Percentiles rank a stretch among this genome's conserved stretches.
These are phyloP conservation scores for Myodes glareolus DNA, from an alignment of 2,113 vertebrate species.

Conservation along the genomic window DNA sequence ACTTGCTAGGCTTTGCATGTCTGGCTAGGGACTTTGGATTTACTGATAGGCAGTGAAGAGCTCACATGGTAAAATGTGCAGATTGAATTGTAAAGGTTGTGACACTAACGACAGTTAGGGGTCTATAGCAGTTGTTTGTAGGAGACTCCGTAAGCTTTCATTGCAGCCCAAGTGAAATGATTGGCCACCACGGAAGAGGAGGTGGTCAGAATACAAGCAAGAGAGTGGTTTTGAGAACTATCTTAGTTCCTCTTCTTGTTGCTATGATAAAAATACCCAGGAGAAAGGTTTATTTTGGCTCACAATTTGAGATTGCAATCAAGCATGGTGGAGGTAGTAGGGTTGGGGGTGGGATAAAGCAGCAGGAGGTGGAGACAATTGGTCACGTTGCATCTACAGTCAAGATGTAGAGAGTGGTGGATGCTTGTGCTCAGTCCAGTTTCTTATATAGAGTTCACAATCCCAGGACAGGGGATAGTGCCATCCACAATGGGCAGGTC, in stretches of 20 bases:
- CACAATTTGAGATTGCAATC: background rate
- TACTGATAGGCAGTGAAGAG: background rate
- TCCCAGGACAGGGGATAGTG: background rate
- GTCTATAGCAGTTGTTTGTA: background rate
- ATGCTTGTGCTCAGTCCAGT: background rate
- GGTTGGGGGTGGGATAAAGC: too few species aligned
- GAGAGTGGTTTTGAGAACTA: background rate
- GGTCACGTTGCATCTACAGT: background rate
- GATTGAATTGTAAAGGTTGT: background rate
- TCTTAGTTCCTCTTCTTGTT: background rate
- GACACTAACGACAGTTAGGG: background rate
- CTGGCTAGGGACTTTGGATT: background rate
- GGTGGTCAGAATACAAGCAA: background rate
- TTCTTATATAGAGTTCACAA: background rate
- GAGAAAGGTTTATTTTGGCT: background rate
- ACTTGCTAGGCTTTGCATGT: background rate
- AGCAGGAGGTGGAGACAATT: background rate
- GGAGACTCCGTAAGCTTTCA: background rate
- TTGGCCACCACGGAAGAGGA: background rate
- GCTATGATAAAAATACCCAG: background rate
- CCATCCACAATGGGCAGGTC: background rate
- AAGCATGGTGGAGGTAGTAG: background rate
- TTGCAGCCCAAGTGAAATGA: background rate
- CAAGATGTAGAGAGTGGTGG: background rate
- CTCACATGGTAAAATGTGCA: background rate